A percentile compares a stretch with the other conserved stretches of the same genome.
Conservation (phyloP, 2,797 vertebrate genomes). For the Enoplosus armatus region DNA sequence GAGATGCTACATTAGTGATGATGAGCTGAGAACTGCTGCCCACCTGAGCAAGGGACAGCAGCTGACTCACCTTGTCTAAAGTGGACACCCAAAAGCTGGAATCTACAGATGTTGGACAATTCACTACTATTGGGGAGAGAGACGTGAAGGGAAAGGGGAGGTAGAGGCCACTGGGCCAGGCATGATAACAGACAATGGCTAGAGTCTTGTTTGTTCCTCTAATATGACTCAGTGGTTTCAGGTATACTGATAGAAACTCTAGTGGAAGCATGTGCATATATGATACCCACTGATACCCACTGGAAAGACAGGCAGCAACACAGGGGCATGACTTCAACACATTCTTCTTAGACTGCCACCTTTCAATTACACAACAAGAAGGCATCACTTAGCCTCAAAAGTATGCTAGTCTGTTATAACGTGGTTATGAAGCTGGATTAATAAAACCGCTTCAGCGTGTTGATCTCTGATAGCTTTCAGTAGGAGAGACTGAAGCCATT, state of each 20-base stretch:
- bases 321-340: slow-evolving; percentile 36
- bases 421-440: slow-evolving; percentile 34
- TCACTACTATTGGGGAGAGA: neutral
- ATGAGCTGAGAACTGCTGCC: slow-evolving; percentile 31
- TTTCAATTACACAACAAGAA: slow-evolving; percentile 55
- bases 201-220: slow-evolving; percentile 11
- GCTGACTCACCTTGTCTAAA: slow-evolving; percentile 44
- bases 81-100: neutral
- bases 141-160: neutral
- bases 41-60: slow-evolving; percentile 49
- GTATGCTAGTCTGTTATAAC: slow-evolving; percentile 21
- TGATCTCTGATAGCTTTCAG: slow-evolving; percentile 1
- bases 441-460: slow-evolving; percentile 29
- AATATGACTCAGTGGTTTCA: slow-evolving; percentile 32
- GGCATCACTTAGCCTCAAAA: slow-evolving; percentile 34
- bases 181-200: neutral
- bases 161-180: neutral
- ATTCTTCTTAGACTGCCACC: slow-evolving; percentile 57
- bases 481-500: neutral
- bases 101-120: slow-evolving; percentile 12
- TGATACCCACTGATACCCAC: slow-evolving; percentile 25
- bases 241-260: slow-evolving; percentile 35
- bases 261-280: slow-evolving; percentile 9
- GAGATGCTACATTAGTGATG: slow-evolving; percentile 59
- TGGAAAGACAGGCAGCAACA: slow-evolving; percentile 39